phyloP scores from a whole-genome alignment of 2,888 invertebrate species.

The Acleris sparsana region DNA sequence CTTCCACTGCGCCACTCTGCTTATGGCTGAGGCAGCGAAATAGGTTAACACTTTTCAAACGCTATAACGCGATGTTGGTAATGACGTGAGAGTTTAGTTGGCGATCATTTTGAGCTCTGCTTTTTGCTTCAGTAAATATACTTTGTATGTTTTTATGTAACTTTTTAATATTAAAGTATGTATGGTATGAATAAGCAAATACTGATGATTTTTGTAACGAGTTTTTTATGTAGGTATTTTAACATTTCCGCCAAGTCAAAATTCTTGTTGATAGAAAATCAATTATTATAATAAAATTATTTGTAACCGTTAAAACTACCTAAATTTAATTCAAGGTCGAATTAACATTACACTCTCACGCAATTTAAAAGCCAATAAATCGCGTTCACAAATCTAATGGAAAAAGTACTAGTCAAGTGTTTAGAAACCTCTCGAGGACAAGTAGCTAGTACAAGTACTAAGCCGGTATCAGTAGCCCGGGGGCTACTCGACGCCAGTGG shows the following conservation, averaged over 20 bases:
- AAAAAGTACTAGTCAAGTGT: slow-evolving; percentile 20
- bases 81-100: slow-evolving; percentile 29
- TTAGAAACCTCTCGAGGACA: slow-evolving; percentile 21
- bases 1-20: slow-evolving; percentile 93
- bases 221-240: too few species aligned
- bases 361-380: slow-evolving; percentile 3
- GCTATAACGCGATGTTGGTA: slow-evolving; percentile 2
- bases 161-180: too few species aligned
- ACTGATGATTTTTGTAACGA: background rate
- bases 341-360: slow-evolving; percentile 8
- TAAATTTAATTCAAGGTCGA: background rate
- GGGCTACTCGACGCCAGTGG: slow-evolving; percentile 42
- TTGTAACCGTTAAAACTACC: too few species aligned
- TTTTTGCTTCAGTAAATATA: background rate
- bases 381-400: slow-evolving; percentile 12
- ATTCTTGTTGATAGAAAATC: too few species aligned
- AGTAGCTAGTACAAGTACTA: slow-evolving; percentile 20
- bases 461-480: slow-evolving; percentile 54
- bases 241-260: too few species aligned
- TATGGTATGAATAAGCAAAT: background rate
- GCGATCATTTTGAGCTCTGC: slow-evolving; percentile 5
- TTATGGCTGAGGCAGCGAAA: slow-evolving; percentile 46
- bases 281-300: too few species aligned
- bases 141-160: too few species aligned
- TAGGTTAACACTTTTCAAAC: slow-evolving; percentile 33